Conservation (phyloP, 2,797 vertebrate species). For the Pseudocheirus occidentalis region DNA sequence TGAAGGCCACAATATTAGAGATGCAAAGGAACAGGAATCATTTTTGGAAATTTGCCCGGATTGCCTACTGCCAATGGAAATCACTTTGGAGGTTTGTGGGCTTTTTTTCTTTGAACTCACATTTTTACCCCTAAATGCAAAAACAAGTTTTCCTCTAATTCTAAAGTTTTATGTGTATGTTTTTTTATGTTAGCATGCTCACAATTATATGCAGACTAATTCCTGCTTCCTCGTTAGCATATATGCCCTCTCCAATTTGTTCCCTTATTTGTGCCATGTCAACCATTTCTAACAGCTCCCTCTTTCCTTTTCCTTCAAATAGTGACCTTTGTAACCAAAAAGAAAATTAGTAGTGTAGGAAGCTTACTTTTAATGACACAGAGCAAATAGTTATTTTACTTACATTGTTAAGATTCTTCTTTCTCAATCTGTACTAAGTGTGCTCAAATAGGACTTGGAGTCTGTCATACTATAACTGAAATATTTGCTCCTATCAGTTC, state of each 20-base stretch:
- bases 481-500: neutral
- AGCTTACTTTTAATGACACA: neutral
- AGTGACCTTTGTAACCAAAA: slow-evolving; percentile 38
- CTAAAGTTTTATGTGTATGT: neutral
- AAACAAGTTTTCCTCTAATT: slow-evolving; percentile 6
- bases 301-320: slow-evolving; percentile 50
- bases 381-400: slow-evolving; percentile 8
- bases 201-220: slow-evolving; percentile 15
- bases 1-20: neutral
- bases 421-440: neutral
- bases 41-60: slow-evolving; percentile 30
- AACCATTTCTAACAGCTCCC: slow-evolving; percentile 38
- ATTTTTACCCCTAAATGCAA: slow-evolving; percentile 44
- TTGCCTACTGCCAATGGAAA: slow-evolving; percentile 8
- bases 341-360: slow-evolving; percentile 40
- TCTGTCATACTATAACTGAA: neutral
- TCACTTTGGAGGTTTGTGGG: neutral
- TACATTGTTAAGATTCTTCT: slow-evolving; percentile 15
- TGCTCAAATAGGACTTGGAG: neutral
- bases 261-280: neutral
- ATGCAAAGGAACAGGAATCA: slow-evolving; percentile 6
- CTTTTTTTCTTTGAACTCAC: neutral
- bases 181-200: neutral
- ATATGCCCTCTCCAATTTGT: slow-evolving; percentile 19
- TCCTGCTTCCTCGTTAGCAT: slow-evolving; percentile 41